These are phyloP conservation scores for Choloepus hoffmanni DNA, from an alignment of 2,113 vertebrate species.

Conservation along the genomic window DNA sequence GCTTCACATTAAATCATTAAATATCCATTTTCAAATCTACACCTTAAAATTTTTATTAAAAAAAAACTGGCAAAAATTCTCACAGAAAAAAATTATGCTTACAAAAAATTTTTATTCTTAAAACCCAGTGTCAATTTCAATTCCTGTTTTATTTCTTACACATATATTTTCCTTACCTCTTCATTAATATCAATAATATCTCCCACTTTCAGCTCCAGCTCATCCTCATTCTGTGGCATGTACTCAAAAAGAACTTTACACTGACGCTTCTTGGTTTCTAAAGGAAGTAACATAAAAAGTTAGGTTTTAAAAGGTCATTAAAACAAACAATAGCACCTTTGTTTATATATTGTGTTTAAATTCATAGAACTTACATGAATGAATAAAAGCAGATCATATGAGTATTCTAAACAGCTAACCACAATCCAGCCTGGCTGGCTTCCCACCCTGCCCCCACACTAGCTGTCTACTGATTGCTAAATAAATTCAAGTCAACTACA, in stretches of 20 bases:
- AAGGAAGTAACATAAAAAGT: conserved; percentile 59
- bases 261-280: conserved; percentile 92
- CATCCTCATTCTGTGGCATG: conserved; percentile 95
- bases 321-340: not conserved
- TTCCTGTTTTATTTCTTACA: not conserved
- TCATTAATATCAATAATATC: conserved; percentile 93
- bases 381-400: not conserved
- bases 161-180: conserved; percentile 89
- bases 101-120: conserved; percentile 29
- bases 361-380: not conserved
- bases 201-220: conserved; percentile 94
- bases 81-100: conserved; percentile 5
- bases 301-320: not conserved
- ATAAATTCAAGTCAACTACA: not conserved
- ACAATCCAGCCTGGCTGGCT: not conserved
- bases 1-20: not conserved
- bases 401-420: conserved; percentile 9
- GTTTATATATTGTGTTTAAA: not conserved
- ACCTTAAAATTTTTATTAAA: conserved; percentile 9
- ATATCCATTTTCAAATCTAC: conserved; percentile 25
- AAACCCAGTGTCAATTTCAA: not conserved
- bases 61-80: conserved; percentile 31
- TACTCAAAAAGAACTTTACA: conserved; percentile 95
- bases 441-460: not conserved
- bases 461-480: not conserved